These are phyloP conservation scores for Petrocephalus schoutedeni DNA, from an alignment of 2,797 vertebrate genomes.

Conservation along the genomic window DNA sequence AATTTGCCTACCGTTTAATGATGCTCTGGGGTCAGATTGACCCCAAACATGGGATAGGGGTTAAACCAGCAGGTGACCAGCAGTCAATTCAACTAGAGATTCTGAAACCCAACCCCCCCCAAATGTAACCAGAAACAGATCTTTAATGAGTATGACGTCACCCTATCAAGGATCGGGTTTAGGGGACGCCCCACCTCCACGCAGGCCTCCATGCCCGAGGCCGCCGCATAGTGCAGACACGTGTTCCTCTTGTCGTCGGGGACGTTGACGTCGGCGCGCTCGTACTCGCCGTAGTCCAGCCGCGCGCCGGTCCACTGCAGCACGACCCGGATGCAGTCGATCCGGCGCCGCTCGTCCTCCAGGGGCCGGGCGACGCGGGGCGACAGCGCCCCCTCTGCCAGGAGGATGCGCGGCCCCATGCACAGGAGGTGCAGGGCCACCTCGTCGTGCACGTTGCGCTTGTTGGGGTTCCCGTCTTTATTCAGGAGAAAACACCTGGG, in stretches of 20 bases:
- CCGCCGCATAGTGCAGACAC: conserved; percentile 92
- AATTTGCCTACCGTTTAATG: too few species aligned
- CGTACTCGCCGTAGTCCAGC: conserved; percentile 89
- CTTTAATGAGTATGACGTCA: not conserved
- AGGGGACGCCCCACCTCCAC: conserved; percentile 74
- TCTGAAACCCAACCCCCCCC: not conserved
- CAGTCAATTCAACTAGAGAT: not conserved
- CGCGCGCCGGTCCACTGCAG: conserved; percentile 94
- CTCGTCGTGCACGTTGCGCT: conserved; percentile 93
- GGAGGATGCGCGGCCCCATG: conserved; percentile 93
- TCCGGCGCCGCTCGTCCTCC: conserved; percentile 81
- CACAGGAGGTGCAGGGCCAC: conserved; percentile 92
- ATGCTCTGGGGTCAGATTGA: too few species aligned
- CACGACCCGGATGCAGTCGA: conserved; percentile 86
- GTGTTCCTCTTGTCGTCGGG: conserved; percentile 95
- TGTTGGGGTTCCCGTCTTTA: conserved; percentile 98
- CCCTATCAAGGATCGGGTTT: not conserved
- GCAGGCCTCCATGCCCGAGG: conserved; percentile 94
- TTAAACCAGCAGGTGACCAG: not conserved
- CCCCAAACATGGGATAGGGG: too few species aligned
- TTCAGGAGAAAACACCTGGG: conserved; percentile 85
- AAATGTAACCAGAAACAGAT: not conserved
- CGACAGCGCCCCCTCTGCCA: conserved; percentile 82
- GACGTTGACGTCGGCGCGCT: conserved; percentile 83
- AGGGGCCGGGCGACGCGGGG: conserved; percentile 77